Evolutionary conservation across 1,140 invertebrate genomes (phyloP).

Genomic region (Megalonaias nervosa): DNA sequence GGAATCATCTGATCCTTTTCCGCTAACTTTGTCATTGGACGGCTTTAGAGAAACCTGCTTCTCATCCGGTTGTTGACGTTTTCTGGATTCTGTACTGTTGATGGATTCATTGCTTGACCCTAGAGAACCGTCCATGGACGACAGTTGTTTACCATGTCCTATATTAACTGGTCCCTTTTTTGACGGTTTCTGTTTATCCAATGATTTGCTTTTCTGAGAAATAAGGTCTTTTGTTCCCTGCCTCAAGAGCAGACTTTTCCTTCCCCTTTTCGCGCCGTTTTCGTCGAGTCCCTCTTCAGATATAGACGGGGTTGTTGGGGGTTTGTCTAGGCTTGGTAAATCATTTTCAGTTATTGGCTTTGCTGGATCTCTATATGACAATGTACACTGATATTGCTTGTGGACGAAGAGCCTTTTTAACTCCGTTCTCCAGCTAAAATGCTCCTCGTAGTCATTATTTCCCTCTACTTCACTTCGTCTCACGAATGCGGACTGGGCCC

Average conservation of each 20-base stretch:
- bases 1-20: too few species aligned
- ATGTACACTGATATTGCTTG: constrained; percentile 24
- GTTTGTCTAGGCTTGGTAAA: constrained; percentile 24
- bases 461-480: constrained; percentile 18
- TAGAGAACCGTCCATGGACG: constrained; percentile 8
- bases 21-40: too few species aligned
- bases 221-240: constrained; percentile 22
- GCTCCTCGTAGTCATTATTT: not conserved
- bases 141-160: constrained; percentile 30
- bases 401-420: constrained; percentile 20
- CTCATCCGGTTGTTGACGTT: constrained; percentile 18
- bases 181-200: too few species aligned
- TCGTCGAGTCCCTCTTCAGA: constrained; percentile 29
- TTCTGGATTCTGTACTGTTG: constrained; percentile 26
- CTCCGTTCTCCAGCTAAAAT: constrained; percentile 21
- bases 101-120: constrained; percentile 33
- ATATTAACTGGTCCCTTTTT: constrained; percentile 1
- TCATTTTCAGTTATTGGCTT: not conserved
- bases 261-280: not conserved
- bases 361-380: constrained; percentile 17
- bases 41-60: not conserved
- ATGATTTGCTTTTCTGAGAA: too few species aligned
- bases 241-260: not conserved
- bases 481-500: constrained; percentile 24
- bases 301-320: constrained; percentile 16